Evolutionary conservation across 2,888 invertebrate genomes (phyloP), one percentile per base, ranked within the genome.

Genomic region (Neoascia interrupta): DNA sequence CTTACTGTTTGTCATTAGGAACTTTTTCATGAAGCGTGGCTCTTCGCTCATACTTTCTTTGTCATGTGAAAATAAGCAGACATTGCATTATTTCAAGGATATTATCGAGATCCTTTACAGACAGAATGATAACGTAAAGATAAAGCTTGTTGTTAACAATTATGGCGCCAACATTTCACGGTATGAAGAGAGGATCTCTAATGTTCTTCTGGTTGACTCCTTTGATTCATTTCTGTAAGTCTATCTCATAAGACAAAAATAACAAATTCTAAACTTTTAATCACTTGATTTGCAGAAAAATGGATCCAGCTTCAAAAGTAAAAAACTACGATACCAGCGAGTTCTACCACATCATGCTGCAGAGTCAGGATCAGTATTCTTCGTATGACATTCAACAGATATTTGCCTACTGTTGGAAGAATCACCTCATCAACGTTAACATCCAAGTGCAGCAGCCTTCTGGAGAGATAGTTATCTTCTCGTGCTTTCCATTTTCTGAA

Each of bases 381-480:
- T n/a, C n/a, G n/a, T n/a, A n/a, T n/a, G n/a, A n/a, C n/a, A n/a
- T n/a, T n/a, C n/a, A n/a, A n/a, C n/a, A n/a, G n/a, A n/a, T n/a
- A n/a, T n/a, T n/a, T n/a, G n/a, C n/a, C n/a, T n/a, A n/a, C n/a
- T n/a, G n/a, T n/a, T n/a, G n/a, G n/a, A n/a, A n/a, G n/a, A n/a
- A n/a, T n/a, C n/a, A n/a, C n/a, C n/a, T n/a, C n/a, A n/a, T n/a
- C n/a, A n/a, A n/a, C n/a, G n/a, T n/a, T n/a, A n/a, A n/a, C n/a
- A n/a, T n/a, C n/a, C n/a, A n/a, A n/a, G n/a, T n/a, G n/a, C n/a
- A n/a, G n/a, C n/a, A n/a, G n/a, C n/a, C n/a, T n/a, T n/a, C n/a
- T n/a, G n/a, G n/a, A n/a, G 83, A 85, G 5, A 81, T 86, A 5
- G 53, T 83, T 3, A 26, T 86, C 11, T 86, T 84, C 11, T 85